Conservation (phyloP, 2,888 invertebrate genomes). For the Ophion obscuratus region DNA sequence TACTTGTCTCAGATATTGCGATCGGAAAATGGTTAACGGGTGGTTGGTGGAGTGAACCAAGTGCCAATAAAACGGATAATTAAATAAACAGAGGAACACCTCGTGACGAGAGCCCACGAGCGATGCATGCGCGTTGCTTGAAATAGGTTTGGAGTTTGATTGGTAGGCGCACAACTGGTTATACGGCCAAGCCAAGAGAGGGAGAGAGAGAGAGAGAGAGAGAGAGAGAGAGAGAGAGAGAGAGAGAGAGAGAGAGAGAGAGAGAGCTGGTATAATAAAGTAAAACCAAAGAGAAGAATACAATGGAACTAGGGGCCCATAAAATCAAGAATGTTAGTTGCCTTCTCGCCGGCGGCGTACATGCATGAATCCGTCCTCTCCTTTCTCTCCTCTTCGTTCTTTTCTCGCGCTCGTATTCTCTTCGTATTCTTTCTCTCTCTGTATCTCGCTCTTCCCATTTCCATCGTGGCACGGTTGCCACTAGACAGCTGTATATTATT, state of each 20-base stretch:
- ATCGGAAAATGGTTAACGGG: constrained; percentile 55
- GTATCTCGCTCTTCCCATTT: constrained; percentile 61
- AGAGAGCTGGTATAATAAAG: constrained; percentile 70
- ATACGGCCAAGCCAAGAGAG: constrained; percentile 64
- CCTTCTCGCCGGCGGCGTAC: constrained; percentile 72
- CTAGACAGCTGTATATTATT: constrained; percentile 73
- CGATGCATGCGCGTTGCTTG: constrained; percentile 52
- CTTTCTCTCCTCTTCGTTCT: constrained; percentile 47
- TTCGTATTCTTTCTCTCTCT: constrained; percentile 40
- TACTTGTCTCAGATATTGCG: constrained; percentile 57
- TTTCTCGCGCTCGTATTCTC: constrained; percentile 59
- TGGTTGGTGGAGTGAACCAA: constrained; percentile 45
- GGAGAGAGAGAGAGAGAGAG: too few relatives aligned
- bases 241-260: too few relatives aligned
- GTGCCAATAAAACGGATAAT: constrained; percentile 71
- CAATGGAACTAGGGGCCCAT: constrained; percentile 74
- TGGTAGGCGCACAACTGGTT: constrained; percentile 73
- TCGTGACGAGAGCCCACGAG: constrained; percentile 45
- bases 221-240: too few relatives aligned
- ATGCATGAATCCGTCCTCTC: constrained; percentile 63
- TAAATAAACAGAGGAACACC: constrained; percentile 72
- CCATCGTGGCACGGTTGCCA: constrained; percentile 63
- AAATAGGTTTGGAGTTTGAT: constrained; percentile 71
- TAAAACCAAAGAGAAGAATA: constrained; percentile 71
- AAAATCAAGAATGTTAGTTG: constrained; percentile 76